Base-by-base conservation (phyloP, 1,140 invertebrate species). In the Drosophila burlai region DNA sequence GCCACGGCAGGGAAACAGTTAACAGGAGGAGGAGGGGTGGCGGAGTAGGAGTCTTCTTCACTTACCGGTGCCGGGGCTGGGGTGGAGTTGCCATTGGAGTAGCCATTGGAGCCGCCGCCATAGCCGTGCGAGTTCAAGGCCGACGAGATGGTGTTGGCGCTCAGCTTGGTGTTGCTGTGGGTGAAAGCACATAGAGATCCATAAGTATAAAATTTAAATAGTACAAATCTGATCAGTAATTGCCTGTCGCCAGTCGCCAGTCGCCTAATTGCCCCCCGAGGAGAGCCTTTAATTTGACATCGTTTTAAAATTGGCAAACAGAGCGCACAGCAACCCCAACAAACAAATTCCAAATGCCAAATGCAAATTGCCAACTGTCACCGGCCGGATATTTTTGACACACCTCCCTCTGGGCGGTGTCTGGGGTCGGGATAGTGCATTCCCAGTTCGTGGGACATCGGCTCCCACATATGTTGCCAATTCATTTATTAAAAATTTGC, bases 131-230 rank as follows among this genome's bases (percentile, higher is more conserved):
- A 75, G 75, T 49, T 92, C 80, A 93, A 79, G 57, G 92, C 92
- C 69, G 91, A 90, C 26, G 92, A 92, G 65, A 93, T 93, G 59
- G 92, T 93, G 47, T 45, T 81, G 69, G 92, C 92, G 74, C 87
- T 92, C 69, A 93, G 59, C 80, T 93, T 93, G 61, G 92, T 92
- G 46, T 92, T 92, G 10, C 90, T 93, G 58, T n/a, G 31, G n/a
- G 6, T 13, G 8, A 81, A 65, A 4, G 54, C 4, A 31, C 1
- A 29, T 29, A 58, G 16, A 3, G 1, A 0, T 34, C 26, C 26
- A 54, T 9, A 45, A 31, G 59, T 26, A 11, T 26, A 47, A 66
- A 68, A 26, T n/a, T 59, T 65, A 52, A 26, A 31, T 34, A 13
- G 4, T 38, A n/a, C 7, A 66, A 49, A 68, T 49, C 68, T 24